Percentiles rank a stretch among this genome's conserved stretches.
Conservation (phyloP, 2,113 vertebrate genomes). For the Anarhynchus alexandrinus region DNA sequence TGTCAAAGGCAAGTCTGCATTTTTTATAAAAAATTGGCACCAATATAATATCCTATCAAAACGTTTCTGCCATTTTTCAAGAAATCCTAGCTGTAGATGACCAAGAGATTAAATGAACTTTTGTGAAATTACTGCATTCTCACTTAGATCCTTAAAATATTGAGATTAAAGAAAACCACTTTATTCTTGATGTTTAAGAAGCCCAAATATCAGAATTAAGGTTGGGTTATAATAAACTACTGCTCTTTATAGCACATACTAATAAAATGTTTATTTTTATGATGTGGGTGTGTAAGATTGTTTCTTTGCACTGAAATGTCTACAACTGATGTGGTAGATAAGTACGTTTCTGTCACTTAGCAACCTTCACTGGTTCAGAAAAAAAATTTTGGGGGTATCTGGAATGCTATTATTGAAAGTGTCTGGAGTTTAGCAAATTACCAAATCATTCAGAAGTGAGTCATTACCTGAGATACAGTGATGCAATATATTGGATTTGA, state of each 20-base stretch:
- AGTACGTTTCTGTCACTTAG: conserved; percentile 46
- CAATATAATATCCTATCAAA: background rate
- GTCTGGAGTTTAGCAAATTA: conserved; percentile 36
- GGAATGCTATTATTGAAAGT: conserved; percentile 23
- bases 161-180: background rate
- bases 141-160: background rate
- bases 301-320: conserved; percentile 7
- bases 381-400: background rate
- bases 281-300: background rate
- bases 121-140: background rate
- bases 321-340: conserved; percentile 10
- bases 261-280: conserved; percentile 26
- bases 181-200: background rate
- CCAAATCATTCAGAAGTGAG: conserved; percentile 24
- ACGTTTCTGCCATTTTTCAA: background rate
- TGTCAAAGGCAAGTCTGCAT: background rate
- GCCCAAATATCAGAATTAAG: background rate
- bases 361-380: background rate
- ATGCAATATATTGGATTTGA: conserved; percentile 10
- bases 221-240: background rate
- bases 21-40: background rate
- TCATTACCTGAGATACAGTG: conserved; percentile 35
- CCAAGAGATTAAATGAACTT: background rate
- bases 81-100: background rate
- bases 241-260: background rate